A percentile compares a stretch with the other conserved stretches of the same genome.
Evolutionary conservation across 2,113 vertebrate species (phyloP).

Genomic region (Mirounga angustirostris): DNA sequence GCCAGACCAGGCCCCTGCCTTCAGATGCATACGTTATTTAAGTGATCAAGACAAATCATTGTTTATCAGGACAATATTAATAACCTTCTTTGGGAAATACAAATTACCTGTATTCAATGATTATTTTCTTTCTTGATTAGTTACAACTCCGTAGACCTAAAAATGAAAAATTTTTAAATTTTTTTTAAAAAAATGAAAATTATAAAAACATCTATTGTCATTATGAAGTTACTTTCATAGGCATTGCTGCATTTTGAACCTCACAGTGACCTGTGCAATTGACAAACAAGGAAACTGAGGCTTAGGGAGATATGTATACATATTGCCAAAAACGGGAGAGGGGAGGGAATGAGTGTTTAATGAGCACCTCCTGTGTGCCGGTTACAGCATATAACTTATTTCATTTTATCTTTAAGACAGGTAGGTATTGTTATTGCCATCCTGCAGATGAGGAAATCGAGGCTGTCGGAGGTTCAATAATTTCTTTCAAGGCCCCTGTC

Average conservation of each 20-base stretch:
- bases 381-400: neutral
- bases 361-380: neutral
- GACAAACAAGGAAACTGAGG: neutral
- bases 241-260: neutral
- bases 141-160: constrained; percentile 16
- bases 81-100: neutral
- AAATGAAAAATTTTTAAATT: neutral
- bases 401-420: neutral
- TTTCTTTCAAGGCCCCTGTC: neutral
- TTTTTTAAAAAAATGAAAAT: neutral
- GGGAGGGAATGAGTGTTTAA: neutral
- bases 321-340: neutral
- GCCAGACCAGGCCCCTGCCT: neutral
- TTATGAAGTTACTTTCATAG: neutral
- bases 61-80: neutral
- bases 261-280: neutral
- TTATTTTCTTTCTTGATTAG: neutral
- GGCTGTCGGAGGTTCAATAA: neutral
- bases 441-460: neutral
- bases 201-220: neutral
- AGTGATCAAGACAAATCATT: neutral
- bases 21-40: neutral
- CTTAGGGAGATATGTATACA: neutral
- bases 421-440: neutral
- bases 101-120: neutral